Evolutionary conservation across 1,140 invertebrate genomes (phyloP), one percentile per base, ranked within the genome.

Genomic region (Bombus difficillimus): DNA sequence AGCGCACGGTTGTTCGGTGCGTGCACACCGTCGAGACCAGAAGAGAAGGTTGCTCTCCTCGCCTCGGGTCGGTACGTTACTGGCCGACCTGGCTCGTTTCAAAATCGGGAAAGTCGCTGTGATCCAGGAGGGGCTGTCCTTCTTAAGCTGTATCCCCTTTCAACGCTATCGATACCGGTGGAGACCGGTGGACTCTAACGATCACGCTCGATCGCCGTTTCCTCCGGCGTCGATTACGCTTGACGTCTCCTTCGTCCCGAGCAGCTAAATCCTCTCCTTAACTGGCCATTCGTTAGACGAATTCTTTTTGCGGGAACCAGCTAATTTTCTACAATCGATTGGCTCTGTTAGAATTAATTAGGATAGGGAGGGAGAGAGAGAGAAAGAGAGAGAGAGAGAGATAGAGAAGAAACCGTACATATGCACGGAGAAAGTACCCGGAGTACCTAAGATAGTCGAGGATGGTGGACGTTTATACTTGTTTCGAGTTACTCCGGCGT

Each of bases 61-160:
- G 84, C 69, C 41, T 75, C 53, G 39, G 34, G 15, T 34, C 53
- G 57, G 32, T 68, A 84, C 77, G 85, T 43, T 66, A 81, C 82
- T 89, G 81, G 37, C 47, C 62, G 81, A 69, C 62, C 53, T 79
- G 75, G n/a, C 53, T 83, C 68, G 68, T 89, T 90, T 90, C 83
- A 87, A 88, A 90, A 90, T 90, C 86, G 86, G 85, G 86, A 91
- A 87, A 91, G 87, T 89, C 81, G 69, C 34, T 66, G 84, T 12
- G 75, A 85, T 68, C 73, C 32, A 34, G 34, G 59, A 53, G 71
- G 57, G 66, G 53, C 53, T 80, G 76, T 84, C 83, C 83, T 78
- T 78, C 47, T 84, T n/a, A 34, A 1, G 12, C n/a, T 18, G 75
- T n/a, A 25, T 18, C 68, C 39, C 53, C 41, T 72, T 72, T 73